Percentiles rank a stretch among this genome's conserved stretches.
These are phyloP conservation scores for Caenorhabditis afra DNA, from an alignment of 2,888 invertebrate species.

Conservation along the genomic window DNA sequence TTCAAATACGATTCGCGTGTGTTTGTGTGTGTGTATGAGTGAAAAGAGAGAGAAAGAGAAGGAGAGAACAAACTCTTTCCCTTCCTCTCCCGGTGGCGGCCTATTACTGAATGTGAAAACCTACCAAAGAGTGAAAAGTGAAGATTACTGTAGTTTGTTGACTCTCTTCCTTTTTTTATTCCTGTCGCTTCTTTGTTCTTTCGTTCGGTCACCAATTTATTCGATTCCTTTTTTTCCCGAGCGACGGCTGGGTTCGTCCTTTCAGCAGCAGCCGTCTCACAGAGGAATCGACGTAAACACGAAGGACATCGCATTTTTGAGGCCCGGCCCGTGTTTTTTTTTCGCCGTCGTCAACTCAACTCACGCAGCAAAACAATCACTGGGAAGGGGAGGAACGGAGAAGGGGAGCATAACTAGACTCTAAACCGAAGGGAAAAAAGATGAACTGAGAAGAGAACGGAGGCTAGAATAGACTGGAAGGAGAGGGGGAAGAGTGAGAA, in stretches of 20 bases:
- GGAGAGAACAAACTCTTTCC: background rate
- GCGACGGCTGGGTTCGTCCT: background rate
- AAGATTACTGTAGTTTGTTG: conserved; percentile 3
- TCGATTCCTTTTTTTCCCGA: background rate
- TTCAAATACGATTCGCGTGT: conserved; percentile 46
- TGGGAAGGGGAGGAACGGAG: background rate
- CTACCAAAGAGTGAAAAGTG: background rate
- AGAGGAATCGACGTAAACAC: conserved; percentile 20
- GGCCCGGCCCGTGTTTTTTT: background rate
- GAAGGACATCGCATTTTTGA: conserved; percentile 42
- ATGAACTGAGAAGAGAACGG: background rate
- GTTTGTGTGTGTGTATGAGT: conserved; percentile 21
- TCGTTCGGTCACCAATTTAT: background rate
- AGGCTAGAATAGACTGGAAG: conserved; percentile 1
- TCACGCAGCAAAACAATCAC: conserved; percentile 20
- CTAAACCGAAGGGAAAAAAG: conserved; percentile 12
- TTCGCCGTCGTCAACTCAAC: background rate
- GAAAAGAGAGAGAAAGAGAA: background rate
- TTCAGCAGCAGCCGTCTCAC: background rate
- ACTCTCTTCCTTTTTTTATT: background rate
- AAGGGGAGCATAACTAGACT: conserved; percentile 9
- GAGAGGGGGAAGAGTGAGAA: background rate
- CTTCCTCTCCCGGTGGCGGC: background rate
- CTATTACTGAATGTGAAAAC: background rate
- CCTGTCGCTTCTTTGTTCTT: background rate